phyloP scores from a whole-genome alignment of 2,797 vertebrate genomes.

The Malacoraja senta region DNA sequence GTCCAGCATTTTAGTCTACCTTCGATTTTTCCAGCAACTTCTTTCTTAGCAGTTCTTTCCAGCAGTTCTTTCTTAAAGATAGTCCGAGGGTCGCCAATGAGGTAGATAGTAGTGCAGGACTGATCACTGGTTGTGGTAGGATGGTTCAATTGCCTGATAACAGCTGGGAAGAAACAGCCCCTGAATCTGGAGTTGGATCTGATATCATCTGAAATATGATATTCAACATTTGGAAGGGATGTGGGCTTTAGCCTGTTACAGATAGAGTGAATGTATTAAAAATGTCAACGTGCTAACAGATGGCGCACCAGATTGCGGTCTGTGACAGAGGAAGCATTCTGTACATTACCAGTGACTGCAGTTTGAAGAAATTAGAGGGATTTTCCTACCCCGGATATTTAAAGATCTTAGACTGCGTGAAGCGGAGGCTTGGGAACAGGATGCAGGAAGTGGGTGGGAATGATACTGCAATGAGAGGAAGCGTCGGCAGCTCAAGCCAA shows the following conservation, averaged over 20 bases:
- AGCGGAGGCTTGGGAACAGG: conserved; percentile 15
- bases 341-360: not conserved
- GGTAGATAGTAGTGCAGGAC: too few relatives aligned
- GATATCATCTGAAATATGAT: too few relatives aligned
- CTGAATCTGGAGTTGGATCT: too few relatives aligned
- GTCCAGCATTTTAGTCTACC: too few relatives aligned
- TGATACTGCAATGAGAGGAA: not conserved
- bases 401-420: not conserved
- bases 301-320: not conserved
- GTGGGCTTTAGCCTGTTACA: not conserved
- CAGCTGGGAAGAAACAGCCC: too few relatives aligned
- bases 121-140: too few relatives aligned
- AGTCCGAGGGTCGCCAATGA: too few relatives aligned
- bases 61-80: too few relatives aligned
- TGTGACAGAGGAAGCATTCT: not conserved
- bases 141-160: too few relatives aligned
- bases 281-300: not conserved
- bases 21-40: too few relatives aligned
- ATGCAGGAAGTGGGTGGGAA: not conserved
- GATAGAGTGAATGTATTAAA: not conserved
- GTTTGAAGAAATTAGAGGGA: not conserved
- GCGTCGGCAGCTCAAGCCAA: not conserved
- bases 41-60: too few relatives aligned
- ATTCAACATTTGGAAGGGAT: not conserved
- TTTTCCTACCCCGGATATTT: conserved; percentile 21